phyloP scores from a whole-genome alignment of 2,888 invertebrate genomes.

The Dasysyrphus albostriatus region DNA sequence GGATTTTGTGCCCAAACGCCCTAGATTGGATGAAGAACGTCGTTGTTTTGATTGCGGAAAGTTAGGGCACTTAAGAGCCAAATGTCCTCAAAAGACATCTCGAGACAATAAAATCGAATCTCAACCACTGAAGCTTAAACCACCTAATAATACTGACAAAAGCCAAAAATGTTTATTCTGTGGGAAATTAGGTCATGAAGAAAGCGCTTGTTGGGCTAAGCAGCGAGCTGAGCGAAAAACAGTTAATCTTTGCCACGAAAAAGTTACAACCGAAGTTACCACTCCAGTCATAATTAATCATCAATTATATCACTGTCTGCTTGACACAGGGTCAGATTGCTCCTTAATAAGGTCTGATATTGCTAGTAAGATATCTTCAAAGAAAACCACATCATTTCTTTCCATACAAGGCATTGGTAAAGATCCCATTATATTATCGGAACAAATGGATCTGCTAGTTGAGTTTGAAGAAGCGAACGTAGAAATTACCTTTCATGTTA shows the following conservation, averaged over 20 bases:
- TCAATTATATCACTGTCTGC: not conserved
- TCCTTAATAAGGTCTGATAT: not conserved
- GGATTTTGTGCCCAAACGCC: not conserved
- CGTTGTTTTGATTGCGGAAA: constrained; percentile 4
- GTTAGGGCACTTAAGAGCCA: not conserved
- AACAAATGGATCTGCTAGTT: not conserved
- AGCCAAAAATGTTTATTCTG: not conserved
- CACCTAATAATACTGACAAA: not conserved
- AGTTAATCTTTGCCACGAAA: no score
- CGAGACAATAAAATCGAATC: not conserved
- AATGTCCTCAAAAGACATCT: not conserved
- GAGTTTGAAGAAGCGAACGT: not conserved
- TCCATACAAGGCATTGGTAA: not conserved
- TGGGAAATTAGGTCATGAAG: not conserved
- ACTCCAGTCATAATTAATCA: not conserved
- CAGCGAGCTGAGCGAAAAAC: not conserved
- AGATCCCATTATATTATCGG: not conserved
- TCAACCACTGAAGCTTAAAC: not conserved
- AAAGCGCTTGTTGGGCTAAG: no score
- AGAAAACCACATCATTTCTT: constrained; percentile 2
- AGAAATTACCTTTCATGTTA: not conserved
- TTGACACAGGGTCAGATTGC: constrained; percentile 1
- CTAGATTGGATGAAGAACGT: not conserved
- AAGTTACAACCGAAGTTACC: no score
- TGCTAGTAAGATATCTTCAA: not conserved